A percentile compares a stretch with the other conserved stretches of the same genome.
Evolutionary conservation across 2,888 invertebrate genomes (phyloP).

Genomic region (Athalia rosae): DNA sequence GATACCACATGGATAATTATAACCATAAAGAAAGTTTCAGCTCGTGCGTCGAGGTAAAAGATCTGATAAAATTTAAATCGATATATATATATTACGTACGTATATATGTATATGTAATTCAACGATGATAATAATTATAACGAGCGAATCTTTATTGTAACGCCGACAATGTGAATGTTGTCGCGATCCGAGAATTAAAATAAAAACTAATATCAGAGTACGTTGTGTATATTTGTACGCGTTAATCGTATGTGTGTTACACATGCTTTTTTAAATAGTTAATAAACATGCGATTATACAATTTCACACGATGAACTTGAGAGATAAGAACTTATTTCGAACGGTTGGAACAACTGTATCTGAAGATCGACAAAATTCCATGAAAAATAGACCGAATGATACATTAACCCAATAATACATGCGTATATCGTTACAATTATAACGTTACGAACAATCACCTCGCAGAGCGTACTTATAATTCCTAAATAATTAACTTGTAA

Average conservation of each 20-base stretch:
- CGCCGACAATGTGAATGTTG: no score
- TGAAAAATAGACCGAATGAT: background rate
- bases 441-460: no score
- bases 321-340: background rate
- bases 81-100: background rate
- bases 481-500: background rate
- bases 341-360: slow-evolving; percentile 19
- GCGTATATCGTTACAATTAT: no score
- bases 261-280: slow-evolving; percentile 21
- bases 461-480: no score
- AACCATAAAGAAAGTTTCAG: background rate
- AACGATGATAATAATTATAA: no score
- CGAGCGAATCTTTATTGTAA: no score
- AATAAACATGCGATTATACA: slow-evolving; percentile 29
- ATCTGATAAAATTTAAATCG: background rate
- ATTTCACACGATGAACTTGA: slow-evolving; percentile 14
- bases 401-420: background rate
- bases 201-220: no score
- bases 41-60: background rate
- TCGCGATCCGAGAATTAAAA: no score
- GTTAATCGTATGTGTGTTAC: slow-evolving; percentile 14
- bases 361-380: slow-evolving; percentile 23
- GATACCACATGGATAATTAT: background rate
- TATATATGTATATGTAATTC: background rate
- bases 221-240: no score